These are phyloP conservation scores for Drosophila birchii DNA, from an alignment of 2,888 invertebrate species.

Conservation along the genomic window DNA sequence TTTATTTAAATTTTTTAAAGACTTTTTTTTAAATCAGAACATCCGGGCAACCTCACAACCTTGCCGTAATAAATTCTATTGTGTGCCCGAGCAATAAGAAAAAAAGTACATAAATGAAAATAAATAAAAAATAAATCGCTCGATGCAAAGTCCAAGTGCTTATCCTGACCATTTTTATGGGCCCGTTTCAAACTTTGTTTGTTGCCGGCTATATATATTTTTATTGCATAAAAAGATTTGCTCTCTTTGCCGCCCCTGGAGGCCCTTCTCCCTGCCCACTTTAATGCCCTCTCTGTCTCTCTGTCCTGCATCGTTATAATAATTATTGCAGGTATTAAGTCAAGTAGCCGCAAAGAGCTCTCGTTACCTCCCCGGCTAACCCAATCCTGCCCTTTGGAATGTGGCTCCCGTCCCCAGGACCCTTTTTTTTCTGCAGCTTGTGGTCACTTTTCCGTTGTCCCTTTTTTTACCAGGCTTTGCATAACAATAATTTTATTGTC, in stretches of 20 bases:
- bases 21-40: conserved; percentile 11
- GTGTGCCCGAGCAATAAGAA: conserved; percentile 42
- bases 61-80: conserved; percentile 63
- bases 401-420: conserved; percentile 18
- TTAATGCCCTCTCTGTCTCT: neutral
- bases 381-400: conserved; percentile 28
- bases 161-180: conserved; percentile 73
- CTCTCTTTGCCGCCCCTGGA: too few species aligned
- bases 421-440: conserved; percentile 27
- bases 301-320: conserved; percentile 72
- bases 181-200: conserved; percentile 54
- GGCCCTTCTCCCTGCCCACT: neutral
- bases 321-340: conserved; percentile 80
- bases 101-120: conserved; percentile 40
- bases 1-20: neutral
- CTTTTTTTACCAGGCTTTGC: conserved; percentile 60
- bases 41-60: conserved; percentile 2
- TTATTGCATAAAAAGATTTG: conserved; percentile 44
- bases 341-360: conserved; percentile 74
- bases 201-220: conserved; percentile 38
- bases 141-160: conserved; percentile 77
- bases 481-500: conserved; percentile 72
- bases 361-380: conserved; percentile 32
- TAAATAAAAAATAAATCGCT: conserved; percentile 68
- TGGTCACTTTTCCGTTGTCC: conserved; percentile 49